Evolutionary conservation across 2,888 invertebrate genomes (phyloP), one percentile per base, ranked within the genome.

Genomic region (Nomada ruficornis): DNA sequence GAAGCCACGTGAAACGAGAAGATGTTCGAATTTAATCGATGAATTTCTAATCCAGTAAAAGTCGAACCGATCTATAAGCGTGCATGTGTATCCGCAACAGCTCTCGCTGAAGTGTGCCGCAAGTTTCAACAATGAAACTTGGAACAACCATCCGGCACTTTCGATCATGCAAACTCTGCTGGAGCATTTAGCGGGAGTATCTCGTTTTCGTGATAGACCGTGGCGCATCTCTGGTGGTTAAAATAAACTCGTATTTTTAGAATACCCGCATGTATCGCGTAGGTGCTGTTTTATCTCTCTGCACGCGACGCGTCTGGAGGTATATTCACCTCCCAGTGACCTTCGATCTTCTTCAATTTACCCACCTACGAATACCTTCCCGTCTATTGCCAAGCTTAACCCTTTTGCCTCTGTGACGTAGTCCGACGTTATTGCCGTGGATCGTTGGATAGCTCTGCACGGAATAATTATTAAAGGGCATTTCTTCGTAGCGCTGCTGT

Each of bases 231-330:
- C 77, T 63, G 20, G 55, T 52, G 69, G 76, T 74, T 77, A 80
- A 83, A 85, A 85, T 85, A 85, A 78, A 76, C 81, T 44, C 74
- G 77, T 86, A 86, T 86, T 85, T 83, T 86, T 85, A 83, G 86
- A 85, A 78, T 73, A 60, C 52, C 78, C 63, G 77, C 71, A 68
- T 75, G 63, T 75, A 82, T 86, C 77, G 80, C 80, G 77, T 80
- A 86, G 82, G 83, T 77, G 80, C 74, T 68, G 80, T 70, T 82
- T 83, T 84, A 52, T 76, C 62, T 72, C 71, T 47, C 44, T 57
- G 72, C 78, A 72, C 59, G 73, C 74, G 68, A 76, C 78, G 44
- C 77, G 77, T 77, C 52, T 64, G 23, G n/a, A 72, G 74, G 77
- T 78, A 74, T 80, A 77, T 84, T 86, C 80, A 74, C 82, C 76